These are phyloP conservation scores for Tetraodon nigroviridis DNA, from an alignment of 2,113 vertebrate genomes.

Conservation along the genomic window DNA sequence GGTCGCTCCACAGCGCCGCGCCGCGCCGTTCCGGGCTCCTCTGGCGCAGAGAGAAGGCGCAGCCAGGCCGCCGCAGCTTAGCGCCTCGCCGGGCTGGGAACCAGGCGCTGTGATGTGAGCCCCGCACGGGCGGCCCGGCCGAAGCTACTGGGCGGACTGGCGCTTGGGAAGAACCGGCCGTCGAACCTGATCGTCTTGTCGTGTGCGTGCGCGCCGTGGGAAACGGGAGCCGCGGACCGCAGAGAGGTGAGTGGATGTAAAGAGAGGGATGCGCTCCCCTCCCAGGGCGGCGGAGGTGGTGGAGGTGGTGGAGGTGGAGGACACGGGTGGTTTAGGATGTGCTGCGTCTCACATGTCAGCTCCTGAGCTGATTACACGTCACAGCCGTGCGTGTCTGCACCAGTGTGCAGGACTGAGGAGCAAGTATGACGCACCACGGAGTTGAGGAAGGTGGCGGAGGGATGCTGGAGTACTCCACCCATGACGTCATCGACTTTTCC, in stretches of 20 bases:
- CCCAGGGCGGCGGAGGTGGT: conserved; percentile 44
- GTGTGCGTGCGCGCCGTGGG: conserved; percentile 34
- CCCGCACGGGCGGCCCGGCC: conserved; percentile 53
- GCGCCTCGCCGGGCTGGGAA: conserved; percentile 46
- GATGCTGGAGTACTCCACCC: conserved; percentile 57
- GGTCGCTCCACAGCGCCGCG: conserved; percentile 53
- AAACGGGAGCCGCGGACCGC: conserved; percentile 46
- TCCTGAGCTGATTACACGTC: conserved; percentile 17
- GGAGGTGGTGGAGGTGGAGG: conserved; percentile 4
- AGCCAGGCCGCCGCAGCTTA: conserved; percentile 43
- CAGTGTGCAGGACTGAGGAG: too few species aligned
- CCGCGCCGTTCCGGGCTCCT: conserved; percentile 38
- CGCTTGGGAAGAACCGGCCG: conserved; percentile 55
- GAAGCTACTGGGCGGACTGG: conserved; percentile 49
- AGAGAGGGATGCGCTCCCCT: conserved; percentile 61
- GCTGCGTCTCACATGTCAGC: conserved; percentile 40
- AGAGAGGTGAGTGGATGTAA: conserved; percentile 65
- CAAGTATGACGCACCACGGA: conserved; percentile 3
- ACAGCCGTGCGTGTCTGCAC: too few species aligned
- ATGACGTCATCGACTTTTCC: conserved; percentile 71
- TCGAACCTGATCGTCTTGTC: conserved; percentile 21
- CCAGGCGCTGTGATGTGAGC: conserved; percentile 59
- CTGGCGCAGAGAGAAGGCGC: conserved; percentile 64
- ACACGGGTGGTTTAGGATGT: conserved; percentile 30
- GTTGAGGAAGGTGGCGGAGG: conserved; percentile 35